These are phyloP conservation scores for Myiozetetes cayanensis DNA, from an alignment of 2,113 vertebrate genomes.

Conservation along the genomic window DNA sequence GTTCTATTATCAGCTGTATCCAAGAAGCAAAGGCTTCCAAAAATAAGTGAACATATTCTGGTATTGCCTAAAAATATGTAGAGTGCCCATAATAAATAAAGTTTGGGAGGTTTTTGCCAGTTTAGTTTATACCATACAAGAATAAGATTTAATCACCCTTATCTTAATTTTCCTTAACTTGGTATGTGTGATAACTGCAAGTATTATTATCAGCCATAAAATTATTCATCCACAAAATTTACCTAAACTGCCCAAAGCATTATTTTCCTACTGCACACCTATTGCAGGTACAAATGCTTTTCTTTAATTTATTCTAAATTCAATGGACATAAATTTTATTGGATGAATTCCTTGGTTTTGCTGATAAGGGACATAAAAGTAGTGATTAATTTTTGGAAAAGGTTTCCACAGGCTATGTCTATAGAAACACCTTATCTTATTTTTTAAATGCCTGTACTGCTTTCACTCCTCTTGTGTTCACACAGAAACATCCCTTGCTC, in stretches of 20 bases:
- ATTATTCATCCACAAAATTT: constrained; percentile 22
- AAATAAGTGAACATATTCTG: background rate
- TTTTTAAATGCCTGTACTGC: background rate
- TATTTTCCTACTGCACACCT: background rate
- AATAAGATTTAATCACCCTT: constrained; percentile 6
- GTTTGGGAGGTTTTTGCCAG: background rate
- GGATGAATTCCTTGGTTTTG: background rate
- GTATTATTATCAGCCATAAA: constrained; percentile 2
- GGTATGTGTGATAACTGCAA: background rate
- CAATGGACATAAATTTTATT: background rate
- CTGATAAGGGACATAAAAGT: background rate
- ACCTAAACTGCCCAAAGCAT: background rate
- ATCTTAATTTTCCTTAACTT: constrained; percentile 28
- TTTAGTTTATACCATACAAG: background rate
- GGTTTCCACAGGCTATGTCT: background rate
- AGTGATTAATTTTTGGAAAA: background rate
- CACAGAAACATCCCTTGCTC: background rate
- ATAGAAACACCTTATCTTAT: background rate
- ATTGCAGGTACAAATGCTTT: background rate
- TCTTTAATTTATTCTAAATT: background rate
- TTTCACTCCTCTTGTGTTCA: background rate
- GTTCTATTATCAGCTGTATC: background rate
- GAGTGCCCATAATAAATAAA: background rate
- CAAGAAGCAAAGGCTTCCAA: background rate
- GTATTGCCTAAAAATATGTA: background rate